These are phyloP conservation scores for Masticophis lateralis DNA, from an alignment of 2,797 vertebrate species.

Conservation along the genomic window DNA sequence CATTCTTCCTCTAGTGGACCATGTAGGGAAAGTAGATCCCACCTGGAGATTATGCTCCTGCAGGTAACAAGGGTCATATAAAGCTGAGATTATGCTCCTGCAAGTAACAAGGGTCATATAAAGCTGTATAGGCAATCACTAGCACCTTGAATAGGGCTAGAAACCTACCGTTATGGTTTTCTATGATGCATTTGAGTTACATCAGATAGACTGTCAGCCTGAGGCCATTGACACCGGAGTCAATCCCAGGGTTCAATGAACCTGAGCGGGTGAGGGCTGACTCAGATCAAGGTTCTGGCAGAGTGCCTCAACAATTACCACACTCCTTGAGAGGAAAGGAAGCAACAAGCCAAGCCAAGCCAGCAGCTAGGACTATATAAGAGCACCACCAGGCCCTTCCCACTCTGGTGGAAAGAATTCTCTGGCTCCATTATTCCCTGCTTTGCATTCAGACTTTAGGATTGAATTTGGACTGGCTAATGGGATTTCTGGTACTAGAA, in stretches of 20 bases:
- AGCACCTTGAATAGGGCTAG: background rate
- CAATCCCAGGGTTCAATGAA: background rate
- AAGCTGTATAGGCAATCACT: background rate
- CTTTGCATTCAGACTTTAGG: background rate
- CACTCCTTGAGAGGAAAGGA: background rate
- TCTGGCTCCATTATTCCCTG: background rate
- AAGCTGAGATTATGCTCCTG: background rate
- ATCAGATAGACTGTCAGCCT: background rate
- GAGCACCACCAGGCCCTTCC: background rate
- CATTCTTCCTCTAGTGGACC: background rate
- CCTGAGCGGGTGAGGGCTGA: background rate
- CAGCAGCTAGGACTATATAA: background rate
- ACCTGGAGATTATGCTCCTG: background rate
- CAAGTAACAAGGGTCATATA: background rate
- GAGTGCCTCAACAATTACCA: background rate
- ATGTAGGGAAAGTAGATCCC: background rate
- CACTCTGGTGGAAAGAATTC: background rate
- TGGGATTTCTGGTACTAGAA: background rate
- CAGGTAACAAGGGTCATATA: background rate
- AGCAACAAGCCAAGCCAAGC: background rate
- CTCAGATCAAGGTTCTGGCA: background rate
- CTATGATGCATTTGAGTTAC: background rate
- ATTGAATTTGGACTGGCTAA: background rate
- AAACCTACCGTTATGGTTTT: background rate
- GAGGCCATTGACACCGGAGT: background rate